These are phyloP conservation scores for Copidosoma floridanum DNA, from an alignment of 1,140 invertebrate species.

Conservation along the genomic window DNA sequence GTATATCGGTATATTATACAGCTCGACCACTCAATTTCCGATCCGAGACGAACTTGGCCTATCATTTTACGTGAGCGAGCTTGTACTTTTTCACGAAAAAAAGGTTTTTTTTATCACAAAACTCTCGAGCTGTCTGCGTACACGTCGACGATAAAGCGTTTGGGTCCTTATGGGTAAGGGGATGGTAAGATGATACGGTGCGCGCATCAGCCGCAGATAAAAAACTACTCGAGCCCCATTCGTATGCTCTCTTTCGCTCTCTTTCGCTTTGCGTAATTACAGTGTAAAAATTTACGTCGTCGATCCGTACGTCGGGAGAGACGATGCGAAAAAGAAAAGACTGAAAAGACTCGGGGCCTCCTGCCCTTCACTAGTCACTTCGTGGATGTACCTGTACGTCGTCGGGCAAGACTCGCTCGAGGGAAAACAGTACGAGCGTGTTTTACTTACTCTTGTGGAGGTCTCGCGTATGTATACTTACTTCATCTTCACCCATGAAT, in stretches of 20 bases:
- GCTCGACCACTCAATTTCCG: too few relatives aligned
- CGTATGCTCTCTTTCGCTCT: constrained; percentile 24
- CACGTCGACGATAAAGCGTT: background rate
- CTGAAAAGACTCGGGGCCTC: too few relatives aligned
- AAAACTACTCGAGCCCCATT: constrained; percentile 25
- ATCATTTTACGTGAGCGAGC: constrained; percentile 10
- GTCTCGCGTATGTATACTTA: too few relatives aligned
- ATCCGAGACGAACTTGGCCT: background rate
- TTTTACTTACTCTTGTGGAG: too few relatives aligned
- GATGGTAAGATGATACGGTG: background rate
- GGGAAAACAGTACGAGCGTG: too few relatives aligned
- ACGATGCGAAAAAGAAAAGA: constrained; percentile 3
- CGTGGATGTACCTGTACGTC: too few relatives aligned
- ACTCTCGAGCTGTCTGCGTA: constrained; percentile 18
- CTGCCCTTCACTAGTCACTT: too few relatives aligned
- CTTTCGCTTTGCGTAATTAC: constrained; percentile 26
- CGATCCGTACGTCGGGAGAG: background rate
- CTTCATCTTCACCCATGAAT: too few relatives aligned
- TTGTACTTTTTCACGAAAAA: background rate
- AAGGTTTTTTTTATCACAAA: constrained; percentile 16
- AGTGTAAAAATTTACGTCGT: constrained; percentile 29
- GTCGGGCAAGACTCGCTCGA: too few relatives aligned
- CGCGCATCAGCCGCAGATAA: too few relatives aligned
- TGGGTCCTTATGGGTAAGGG: background rate
- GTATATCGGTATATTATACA: too few relatives aligned